A percentile compares a stretch with the other conserved stretches of the same genome.
Evolutionary conservation across 2,113 vertebrate species (phyloP).

Genomic region (Azemiops feae): DNA sequence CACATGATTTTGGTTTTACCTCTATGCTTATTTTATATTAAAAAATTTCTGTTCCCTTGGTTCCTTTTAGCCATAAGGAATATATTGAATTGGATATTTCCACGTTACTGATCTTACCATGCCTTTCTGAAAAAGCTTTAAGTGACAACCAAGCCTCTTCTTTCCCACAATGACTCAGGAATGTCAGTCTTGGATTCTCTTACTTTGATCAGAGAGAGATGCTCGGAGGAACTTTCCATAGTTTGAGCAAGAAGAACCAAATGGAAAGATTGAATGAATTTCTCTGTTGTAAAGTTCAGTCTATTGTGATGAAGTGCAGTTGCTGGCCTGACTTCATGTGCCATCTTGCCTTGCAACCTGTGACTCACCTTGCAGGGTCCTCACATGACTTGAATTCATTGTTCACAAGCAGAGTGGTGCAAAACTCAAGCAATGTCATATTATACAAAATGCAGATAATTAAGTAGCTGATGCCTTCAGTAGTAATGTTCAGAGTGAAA

Average conservation of each 20-base stretch:
- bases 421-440: background rate
- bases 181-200: background rate
- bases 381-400: slow-evolving; percentile 7
- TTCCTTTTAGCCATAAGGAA: background rate
- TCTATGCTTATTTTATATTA: accelerated
- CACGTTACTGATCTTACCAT: too few species aligned
- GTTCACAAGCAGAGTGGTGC: background rate
- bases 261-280: background rate
- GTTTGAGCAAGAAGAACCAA: background rate
- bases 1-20: background rate
- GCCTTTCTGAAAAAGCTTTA: background rate
- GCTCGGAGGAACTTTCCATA: background rate
- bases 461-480: background rate
- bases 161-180: background rate
- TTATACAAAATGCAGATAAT: background rate
- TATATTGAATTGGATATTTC: background rate
- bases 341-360: background rate
- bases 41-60: background rate
- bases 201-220: background rate
- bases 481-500: background rate
- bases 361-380: slow-evolving; percentile 14
- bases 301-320: background rate
- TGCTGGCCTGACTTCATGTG: background rate
- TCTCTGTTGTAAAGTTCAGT: background rate
- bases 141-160: background rate